A percentile compares a stretch with the other conserved stretches of the same genome.
Conservation (phyloP, 1,140 invertebrate genomes). For the Drosophila sturtevanti region DNA sequence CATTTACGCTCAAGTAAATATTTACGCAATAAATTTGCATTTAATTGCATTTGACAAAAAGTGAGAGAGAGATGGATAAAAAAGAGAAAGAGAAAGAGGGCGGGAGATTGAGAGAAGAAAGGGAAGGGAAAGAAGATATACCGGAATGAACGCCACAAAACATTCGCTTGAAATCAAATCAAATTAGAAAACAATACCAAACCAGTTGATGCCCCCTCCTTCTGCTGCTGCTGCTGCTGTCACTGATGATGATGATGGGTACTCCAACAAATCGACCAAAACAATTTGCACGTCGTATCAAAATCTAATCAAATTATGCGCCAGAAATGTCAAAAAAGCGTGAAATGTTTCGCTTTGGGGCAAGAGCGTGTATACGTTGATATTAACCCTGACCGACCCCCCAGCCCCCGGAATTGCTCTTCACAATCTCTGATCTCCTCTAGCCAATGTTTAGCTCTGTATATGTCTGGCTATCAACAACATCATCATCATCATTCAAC, state of each 20-base stretch:
- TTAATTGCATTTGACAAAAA: slow-evolving; percentile 65
- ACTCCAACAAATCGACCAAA: slow-evolving; percentile 47
- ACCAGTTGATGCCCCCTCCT: slow-evolving; percentile 14
- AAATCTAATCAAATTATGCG: slow-evolving; percentile 81
- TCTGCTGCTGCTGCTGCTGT: not conserved
- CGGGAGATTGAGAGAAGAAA: not conserved
- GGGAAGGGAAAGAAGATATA: not conserved
- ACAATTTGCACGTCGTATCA: slow-evolving; percentile 69
- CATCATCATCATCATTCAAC: not conserved
- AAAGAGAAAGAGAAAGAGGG: slow-evolving; percentile 32
- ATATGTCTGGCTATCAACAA: slow-evolving; percentile 35
- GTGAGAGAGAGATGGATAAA: slow-evolving; percentile 27
- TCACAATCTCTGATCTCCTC: not conserved
- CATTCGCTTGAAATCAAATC: slow-evolving; percentile 65
- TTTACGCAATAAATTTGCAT: slow-evolving; percentile 81
- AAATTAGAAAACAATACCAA: slow-evolving; percentile 66
- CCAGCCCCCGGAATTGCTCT: not conserved
- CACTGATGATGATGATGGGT: not conserved
- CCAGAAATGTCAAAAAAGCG: slow-evolving; percentile 79
- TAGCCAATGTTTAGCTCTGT: not conserved
- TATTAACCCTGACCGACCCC: slow-evolving; percentile 42
- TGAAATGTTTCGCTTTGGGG: slow-evolving; percentile 68
- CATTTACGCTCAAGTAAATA: slow-evolving; percentile 81
- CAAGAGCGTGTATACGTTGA: slow-evolving; percentile 7
- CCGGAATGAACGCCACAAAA: slow-evolving; percentile 45